Percentiles rank a stretch among this genome's conserved stretches.
These are phyloP conservation scores for Thalassoma bifasciatum DNA, from an alignment of 2,113 vertebrate species.

Conservation along the genomic window DNA sequence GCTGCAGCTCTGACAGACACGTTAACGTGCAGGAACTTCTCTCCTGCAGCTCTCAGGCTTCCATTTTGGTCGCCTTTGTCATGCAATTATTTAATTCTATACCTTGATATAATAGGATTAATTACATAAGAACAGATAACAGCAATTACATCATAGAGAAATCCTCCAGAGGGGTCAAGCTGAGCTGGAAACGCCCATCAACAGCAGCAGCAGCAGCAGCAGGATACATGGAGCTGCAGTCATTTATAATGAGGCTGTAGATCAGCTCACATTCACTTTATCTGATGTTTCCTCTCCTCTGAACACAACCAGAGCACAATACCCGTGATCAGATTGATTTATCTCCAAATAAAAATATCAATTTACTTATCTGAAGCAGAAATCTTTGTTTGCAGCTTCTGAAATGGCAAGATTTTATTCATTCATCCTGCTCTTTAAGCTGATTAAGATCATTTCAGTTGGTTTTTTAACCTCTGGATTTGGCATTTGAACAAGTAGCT, in stretches of 20 bases:
- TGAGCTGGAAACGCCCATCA: conserved; percentile 46
- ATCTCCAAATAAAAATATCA: not conserved
- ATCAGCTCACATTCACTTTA: not conserved
- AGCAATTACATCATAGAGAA: not conserved
- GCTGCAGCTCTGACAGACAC: not conserved
- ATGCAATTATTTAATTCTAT: not conserved
- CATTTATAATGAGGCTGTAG: not conserved
- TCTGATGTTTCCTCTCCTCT: not conserved
- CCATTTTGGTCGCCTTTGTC: not conserved
- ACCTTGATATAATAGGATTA: not conserved
- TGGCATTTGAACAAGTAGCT: too few species aligned
- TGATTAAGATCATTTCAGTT: too few species aligned
- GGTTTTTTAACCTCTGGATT: too few species aligned
- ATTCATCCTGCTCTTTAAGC: too few species aligned
- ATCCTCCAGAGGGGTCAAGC: not conserved
- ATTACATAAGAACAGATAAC: not conserved
- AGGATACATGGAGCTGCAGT: not conserved
- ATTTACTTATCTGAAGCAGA: not conserved
- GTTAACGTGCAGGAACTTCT: conserved; percentile 5
- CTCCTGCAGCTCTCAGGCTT: not conserved
- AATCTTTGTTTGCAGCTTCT: not conserved
- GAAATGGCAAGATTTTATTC: not conserved
- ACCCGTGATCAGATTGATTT: not conserved
- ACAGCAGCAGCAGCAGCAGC: not conserved
- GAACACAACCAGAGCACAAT: not conserved